phyloP scores from a whole-genome alignment of 2,113 vertebrate species.

The Erinaceus europaeus region DNA sequence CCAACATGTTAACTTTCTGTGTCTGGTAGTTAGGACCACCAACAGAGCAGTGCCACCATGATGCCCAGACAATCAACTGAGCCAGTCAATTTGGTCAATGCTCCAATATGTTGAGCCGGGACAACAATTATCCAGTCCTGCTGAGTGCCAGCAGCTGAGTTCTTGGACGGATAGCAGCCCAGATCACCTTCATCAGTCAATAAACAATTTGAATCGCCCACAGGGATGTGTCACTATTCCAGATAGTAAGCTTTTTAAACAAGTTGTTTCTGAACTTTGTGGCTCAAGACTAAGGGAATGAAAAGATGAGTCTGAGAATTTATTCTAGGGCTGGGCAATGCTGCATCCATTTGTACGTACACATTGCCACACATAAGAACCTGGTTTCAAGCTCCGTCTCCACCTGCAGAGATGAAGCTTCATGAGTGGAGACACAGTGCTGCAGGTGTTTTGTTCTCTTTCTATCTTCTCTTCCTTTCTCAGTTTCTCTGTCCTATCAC shows the following conservation, averaged over 20 bases:
- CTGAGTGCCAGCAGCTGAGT: background rate
- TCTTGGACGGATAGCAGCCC: background rate
- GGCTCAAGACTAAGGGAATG: background rate
- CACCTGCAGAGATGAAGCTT: no score
- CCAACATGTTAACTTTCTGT: background rate
- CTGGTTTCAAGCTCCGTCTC: no score
- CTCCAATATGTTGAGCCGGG: background rate
- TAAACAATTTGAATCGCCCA: constrained; percentile 47
- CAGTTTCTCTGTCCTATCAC: no score
- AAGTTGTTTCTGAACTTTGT: background rate
- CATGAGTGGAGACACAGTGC: no score
- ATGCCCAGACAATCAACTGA: background rate
- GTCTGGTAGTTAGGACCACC: background rate
- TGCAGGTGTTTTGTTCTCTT: no score
- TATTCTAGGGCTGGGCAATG: no score
- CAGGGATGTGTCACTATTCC: background rate
- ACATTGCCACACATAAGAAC: no score
- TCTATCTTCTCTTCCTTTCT: no score
- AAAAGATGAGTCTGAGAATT: background rate
- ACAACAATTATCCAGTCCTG: background rate
- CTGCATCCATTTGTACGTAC: no score
- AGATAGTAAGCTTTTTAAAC: constrained; percentile 25
- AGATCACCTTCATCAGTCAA: constrained; percentile 40
- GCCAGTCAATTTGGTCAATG: background rate
- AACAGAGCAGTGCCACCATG: background rate